Percentiles rank a stretch among this genome's conserved stretches.
These are phyloP conservation scores for Pseudopleuronectes americanus DNA, from an alignment of 2,797 vertebrate genomes.

Conservation along the genomic window DNA sequence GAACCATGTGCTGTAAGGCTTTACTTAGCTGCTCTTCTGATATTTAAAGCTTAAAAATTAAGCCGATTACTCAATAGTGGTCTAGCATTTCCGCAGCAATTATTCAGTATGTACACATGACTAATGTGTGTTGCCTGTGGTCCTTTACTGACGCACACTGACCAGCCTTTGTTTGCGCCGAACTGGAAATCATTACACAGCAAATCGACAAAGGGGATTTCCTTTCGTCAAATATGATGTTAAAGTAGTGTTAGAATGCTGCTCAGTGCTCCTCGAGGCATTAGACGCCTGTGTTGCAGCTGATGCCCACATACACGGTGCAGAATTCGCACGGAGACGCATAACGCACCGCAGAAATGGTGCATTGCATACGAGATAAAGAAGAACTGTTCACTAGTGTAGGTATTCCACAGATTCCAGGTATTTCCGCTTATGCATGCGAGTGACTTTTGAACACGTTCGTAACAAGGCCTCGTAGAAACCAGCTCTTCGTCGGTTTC, in stretches of 20 bases:
- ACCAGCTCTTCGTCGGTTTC: too few relatives aligned
- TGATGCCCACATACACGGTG: background rate
- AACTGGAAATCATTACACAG: background rate
- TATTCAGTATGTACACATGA: background rate
- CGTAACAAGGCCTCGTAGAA: background rate
- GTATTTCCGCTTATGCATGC: background rate
- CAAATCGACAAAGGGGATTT: background rate
- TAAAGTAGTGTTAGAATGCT: background rate
- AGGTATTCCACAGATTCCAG: background rate
- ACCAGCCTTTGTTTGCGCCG: conserved; percentile 43
- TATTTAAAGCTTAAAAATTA: background rate
- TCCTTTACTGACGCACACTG: conserved; percentile 34
- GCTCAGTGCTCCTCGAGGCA: background rate
- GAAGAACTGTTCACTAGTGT: too few relatives aligned
- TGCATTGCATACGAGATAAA: too few relatives aligned
- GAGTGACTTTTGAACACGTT: background rate
- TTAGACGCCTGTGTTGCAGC: background rate
- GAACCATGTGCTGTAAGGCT: background rate
- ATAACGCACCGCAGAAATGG: too few relatives aligned
- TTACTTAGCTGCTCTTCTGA: background rate
- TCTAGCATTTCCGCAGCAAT: background rate
- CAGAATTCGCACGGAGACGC: too few relatives aligned
- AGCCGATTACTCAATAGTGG: background rate
- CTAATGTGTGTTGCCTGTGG: conserved; percentile 7
- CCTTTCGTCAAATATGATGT: background rate